Percentiles rank a stretch among this genome's conserved stretches.
phyloP scores from a whole-genome alignment of 2,113 vertebrate genomes.

The Amia ocellicauda region DNA sequence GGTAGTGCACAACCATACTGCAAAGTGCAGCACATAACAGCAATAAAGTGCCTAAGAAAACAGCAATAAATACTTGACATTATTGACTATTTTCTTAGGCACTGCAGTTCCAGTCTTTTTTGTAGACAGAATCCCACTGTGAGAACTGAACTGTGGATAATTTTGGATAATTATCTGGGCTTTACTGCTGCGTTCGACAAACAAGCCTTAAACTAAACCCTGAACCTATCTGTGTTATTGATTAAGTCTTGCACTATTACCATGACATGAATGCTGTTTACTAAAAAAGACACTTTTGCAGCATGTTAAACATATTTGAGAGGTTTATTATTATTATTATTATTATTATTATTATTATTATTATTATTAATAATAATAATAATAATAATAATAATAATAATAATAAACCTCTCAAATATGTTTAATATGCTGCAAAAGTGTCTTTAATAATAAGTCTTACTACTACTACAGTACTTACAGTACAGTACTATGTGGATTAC shows the following conservation, averaged over 20 bases:
- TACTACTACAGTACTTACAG: no score
- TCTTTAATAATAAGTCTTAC: no score
- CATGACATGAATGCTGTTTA: slow-evolving; percentile 4
- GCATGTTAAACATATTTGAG: no score
- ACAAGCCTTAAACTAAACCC: slow-evolving; percentile 9
- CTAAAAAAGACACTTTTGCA: background rate
- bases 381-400: no score
- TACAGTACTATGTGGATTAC: no score
- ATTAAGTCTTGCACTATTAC: slow-evolving; percentile 9
- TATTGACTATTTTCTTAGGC: slow-evolving; percentile 12
- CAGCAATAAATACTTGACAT: slow-evolving; percentile 1
- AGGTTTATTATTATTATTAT: no score
- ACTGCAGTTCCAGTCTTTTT: slow-evolving; percentile 1
- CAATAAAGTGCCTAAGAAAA: no score
- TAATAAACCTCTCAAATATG: no score
- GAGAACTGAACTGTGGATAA: slow-evolving; percentile 17
- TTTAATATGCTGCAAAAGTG: no score
- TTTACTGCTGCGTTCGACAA: slow-evolving; percentile 8
- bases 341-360: no score
- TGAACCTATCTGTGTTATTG: slow-evolving; percentile 13
- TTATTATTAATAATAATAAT: no score
- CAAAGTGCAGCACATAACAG: background rate
- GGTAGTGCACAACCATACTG: background rate
- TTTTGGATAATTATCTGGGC: slow-evolving; percentile 21
- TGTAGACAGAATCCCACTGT: slow-evolving; percentile 2